A percentile compares a stretch with the other conserved stretches of the same genome.
Conservation (phyloP, 2,888 invertebrate genomes). For the Stictocephala bisonia region DNA sequence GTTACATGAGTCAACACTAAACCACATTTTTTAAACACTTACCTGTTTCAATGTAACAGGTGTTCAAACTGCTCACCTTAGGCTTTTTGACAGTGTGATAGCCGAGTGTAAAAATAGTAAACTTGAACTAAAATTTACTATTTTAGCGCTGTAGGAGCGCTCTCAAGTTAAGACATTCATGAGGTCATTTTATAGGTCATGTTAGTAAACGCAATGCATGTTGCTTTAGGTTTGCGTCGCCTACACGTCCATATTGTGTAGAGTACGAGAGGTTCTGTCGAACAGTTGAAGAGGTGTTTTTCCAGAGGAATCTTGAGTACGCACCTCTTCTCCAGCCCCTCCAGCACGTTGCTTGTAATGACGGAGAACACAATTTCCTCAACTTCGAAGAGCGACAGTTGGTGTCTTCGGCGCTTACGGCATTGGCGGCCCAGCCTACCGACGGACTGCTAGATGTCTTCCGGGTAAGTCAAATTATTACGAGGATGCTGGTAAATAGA, state of each 20-base stretch:
- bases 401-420: constrained; percentile 75
- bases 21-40: too few relatives aligned
- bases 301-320: constrained; percentile 73
- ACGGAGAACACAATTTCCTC: constrained; percentile 70
- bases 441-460: constrained; percentile 78
- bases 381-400: constrained; percentile 78
- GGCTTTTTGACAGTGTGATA: too few relatives aligned
- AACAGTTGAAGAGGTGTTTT: constrained; percentile 76
- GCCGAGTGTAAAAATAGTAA: too few relatives aligned
- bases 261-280: constrained; percentile 76
- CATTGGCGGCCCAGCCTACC: constrained; percentile 74
- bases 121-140: too few relatives aligned
- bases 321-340: constrained; percentile 76
- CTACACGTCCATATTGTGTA: constrained; percentile 62
- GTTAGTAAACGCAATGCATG: background rate
- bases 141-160: too few relatives aligned
- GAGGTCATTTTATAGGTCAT: too few relatives aligned
- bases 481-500: too few relatives aligned
- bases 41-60: too few relatives aligned
- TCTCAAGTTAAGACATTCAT: too few relatives aligned
- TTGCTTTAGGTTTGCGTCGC: constrained; percentile 71
- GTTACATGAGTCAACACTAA: too few relatives aligned
- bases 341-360: constrained; percentile 75
- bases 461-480: too few relatives aligned
- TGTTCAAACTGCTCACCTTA: too few relatives aligned